phyloP scores from a whole-genome alignment of 1,140 invertebrate species.

The Parasteatoda tepidariorum region DNA sequence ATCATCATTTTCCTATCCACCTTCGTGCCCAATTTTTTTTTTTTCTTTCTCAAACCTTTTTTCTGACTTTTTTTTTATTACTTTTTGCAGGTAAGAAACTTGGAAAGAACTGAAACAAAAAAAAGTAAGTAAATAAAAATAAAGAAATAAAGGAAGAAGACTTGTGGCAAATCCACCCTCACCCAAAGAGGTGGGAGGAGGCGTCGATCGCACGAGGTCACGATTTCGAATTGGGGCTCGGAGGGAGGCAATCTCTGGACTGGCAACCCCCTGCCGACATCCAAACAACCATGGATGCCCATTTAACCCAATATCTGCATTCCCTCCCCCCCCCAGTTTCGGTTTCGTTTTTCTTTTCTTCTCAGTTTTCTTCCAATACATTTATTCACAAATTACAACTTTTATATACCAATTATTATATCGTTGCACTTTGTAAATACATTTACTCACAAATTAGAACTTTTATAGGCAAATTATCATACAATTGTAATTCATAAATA shows the following conservation, averaged over 20 bases:
- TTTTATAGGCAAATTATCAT: too few relatives aligned
- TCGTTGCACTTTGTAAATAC: too few relatives aligned
- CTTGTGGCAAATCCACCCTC: neutral
- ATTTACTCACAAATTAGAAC: too few relatives aligned
- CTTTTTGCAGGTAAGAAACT: neutral
- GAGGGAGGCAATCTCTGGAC: slow-evolving; percentile 25
- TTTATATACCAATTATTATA: too few relatives aligned
- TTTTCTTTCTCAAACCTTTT: neutral
- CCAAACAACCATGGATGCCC: slow-evolving; percentile 38
- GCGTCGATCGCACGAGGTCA: slow-evolving; percentile 41
- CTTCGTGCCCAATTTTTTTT: too few relatives aligned
- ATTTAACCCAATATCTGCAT: slow-evolving; percentile 3
- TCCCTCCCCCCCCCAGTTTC: neutral
- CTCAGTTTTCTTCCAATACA: too few relatives aligned
- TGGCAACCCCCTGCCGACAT: slow-evolving; percentile 33
- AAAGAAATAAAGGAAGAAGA: neutral
- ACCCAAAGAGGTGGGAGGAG: slow-evolving; percentile 17
- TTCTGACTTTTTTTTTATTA: neutral
- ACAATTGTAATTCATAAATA: too few relatives aligned
- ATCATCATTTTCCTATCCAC: neutral
- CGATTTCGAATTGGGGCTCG: slow-evolving; percentile 34
- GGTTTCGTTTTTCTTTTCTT: neutral
- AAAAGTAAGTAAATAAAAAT: neutral
- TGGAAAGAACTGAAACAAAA: too few relatives aligned
- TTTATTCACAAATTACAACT: too few relatives aligned